Percentiles rank a stretch among this genome's conserved stretches.
These are phyloP conservation scores for Orthonychiurus folsomi DNA, from an alignment of 2,888 invertebrate genomes.

Conservation along the genomic window DNA sequence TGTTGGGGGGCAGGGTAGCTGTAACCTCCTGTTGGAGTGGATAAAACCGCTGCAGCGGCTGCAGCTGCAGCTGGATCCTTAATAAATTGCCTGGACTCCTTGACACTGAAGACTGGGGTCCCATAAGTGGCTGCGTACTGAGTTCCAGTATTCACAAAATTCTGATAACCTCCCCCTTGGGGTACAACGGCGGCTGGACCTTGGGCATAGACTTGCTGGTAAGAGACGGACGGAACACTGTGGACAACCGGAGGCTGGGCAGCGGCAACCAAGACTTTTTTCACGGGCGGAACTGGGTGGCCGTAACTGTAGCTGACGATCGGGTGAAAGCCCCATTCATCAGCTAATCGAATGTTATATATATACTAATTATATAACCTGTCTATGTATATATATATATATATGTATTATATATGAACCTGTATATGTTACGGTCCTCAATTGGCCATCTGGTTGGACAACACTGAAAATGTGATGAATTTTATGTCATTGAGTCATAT, in stretches of 20 bases:
- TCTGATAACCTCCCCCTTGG: neutral
- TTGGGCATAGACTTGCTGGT: neutral
- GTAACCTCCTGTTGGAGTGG: neutral
- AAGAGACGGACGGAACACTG: neutral
- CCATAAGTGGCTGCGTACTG: slow-evolving; percentile 16
- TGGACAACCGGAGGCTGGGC: neutral
- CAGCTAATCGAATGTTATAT: too few species aligned
- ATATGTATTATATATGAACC: too few species aligned
- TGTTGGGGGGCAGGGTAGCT: slow-evolving; percentile 6
- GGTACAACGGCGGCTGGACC: neutral
- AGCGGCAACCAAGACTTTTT: neutral
- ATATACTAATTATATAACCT: too few species aligned
- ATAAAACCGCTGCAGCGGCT: neutral
- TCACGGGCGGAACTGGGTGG: slow-evolving; percentile 24
- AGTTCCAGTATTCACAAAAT: slow-evolving; percentile 3
- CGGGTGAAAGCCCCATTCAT: slow-evolving; percentile 37
- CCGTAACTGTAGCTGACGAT: slow-evolving; percentile 34
- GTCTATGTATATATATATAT: too few species aligned
- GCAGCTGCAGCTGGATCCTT: neutral
- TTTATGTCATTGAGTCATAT: too few species aligned
- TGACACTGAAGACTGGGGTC: slow-evolving; percentile 14
- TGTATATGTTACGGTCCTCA: slow-evolving; percentile 34
- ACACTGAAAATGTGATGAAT: too few species aligned
- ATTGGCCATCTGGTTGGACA: slow-evolving; percentile 35
- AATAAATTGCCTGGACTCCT: slow-evolving; percentile 6